These are phyloP conservation scores for Mythimna loreyi DNA, from an alignment of 2,888 invertebrate genomes.

Conservation along the genomic window DNA sequence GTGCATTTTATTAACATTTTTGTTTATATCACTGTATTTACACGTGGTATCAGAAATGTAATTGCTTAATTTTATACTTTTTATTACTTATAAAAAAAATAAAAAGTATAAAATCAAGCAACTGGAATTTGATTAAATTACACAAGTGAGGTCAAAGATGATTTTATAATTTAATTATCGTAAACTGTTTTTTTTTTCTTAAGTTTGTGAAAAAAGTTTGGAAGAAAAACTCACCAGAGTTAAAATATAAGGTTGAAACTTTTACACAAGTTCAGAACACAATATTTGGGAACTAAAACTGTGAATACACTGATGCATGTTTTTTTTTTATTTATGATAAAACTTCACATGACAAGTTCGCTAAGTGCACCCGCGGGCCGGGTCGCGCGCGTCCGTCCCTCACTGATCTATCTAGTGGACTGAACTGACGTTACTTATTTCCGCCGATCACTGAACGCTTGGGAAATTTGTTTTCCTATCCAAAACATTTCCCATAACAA, in stretches of 20 bases:
- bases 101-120: too few species aligned
- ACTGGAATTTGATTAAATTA: too few species aligned
- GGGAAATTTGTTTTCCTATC: conserved; percentile 28
- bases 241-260: background rate
- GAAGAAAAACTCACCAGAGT: conserved; percentile 32
- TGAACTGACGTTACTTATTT: conserved; percentile 28
- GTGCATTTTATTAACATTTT: background rate
- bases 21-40: background rate
- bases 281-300: conserved; percentile 13
- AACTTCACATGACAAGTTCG: conserved; percentile 41
- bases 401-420: conserved; percentile 25
- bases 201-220: background rate
- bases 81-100: too few species aligned
- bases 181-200: background rate
- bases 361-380: background rate
- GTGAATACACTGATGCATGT: conserved; percentile 24
- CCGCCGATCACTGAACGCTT: conserved; percentile 11
- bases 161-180: background rate
- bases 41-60: conserved; percentile 4
- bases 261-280: conserved; percentile 22
- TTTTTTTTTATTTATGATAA: conserved; percentile 19
- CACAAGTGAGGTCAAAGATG: conserved; percentile 6
- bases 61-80: conserved; percentile 1
- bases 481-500: conserved; percentile 34
- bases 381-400: conserved; percentile 24